Evolutionary conservation across 2,888 invertebrate genomes (phyloP).

Genomic region (Andrena trimmerana): DNA sequence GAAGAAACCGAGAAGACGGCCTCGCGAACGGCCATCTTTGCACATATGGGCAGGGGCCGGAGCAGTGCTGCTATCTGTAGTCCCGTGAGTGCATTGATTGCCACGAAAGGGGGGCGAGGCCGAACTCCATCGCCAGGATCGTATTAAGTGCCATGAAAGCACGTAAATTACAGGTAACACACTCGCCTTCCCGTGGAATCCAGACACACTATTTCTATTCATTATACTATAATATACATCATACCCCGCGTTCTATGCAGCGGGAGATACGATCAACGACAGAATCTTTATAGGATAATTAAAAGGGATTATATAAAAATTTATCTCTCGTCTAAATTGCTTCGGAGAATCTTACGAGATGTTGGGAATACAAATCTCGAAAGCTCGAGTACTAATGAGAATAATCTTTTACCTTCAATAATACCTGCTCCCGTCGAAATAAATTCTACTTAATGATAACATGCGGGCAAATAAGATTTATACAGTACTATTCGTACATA

Average conservation of each 20-base stretch:
- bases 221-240: background rate
- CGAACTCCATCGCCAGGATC: constrained; percentile 60
- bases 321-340: background rate
- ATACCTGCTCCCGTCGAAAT: no score
- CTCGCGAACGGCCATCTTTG: constrained; percentile 80
- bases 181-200: background rate
- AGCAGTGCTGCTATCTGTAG: constrained; percentile 78
- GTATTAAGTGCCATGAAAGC: constrained; percentile 43
- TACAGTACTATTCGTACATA: background rate
- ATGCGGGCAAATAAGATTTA: background rate
- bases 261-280: background rate
- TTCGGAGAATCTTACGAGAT: no score
- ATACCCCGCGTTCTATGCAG: background rate
- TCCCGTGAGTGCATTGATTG: constrained; percentile 68
- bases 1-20: constrained; percentile 68
- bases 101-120: constrained; percentile 73
- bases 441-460: background rate
- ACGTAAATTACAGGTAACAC: constrained; percentile 37
- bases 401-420: no score
- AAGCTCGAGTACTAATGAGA: no score
- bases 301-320: background rate
- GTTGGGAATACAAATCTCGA: no score
- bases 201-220: background rate
- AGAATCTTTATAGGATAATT: background rate
- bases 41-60: constrained; percentile 80